Evolutionary conservation across 2,888 invertebrate genomes (phyloP).

Genomic region (Brachycybe producta): DNA sequence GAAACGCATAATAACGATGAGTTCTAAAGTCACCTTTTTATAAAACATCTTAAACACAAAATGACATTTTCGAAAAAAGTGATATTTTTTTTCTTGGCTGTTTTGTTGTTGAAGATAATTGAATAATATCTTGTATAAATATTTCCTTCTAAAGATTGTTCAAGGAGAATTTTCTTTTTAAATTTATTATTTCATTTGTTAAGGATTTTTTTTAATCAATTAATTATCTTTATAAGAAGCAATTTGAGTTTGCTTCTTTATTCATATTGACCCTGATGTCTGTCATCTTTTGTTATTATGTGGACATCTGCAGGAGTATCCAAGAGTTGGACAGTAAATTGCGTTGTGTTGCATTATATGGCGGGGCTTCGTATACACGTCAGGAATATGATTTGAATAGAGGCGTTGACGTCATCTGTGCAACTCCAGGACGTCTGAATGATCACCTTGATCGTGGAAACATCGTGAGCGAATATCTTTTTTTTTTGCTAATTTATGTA

Average conservation of each 20-base stretch:
- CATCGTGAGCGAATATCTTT: slow-evolving; percentile 7
- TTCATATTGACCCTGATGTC: too few relatives aligned
- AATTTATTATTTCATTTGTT: not conserved
- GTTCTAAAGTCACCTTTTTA: too few relatives aligned
- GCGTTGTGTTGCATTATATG: slow-evolving; percentile 14
- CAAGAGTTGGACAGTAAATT: slow-evolving; percentile 11
- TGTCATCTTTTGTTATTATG: too few relatives aligned
- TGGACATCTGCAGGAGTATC: slow-evolving; percentile 12
- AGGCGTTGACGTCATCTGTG: slow-evolving; percentile 17
- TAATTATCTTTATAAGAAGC: too few relatives aligned
- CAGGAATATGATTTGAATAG: slow-evolving; percentile 6
- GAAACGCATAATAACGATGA: too few relatives aligned
- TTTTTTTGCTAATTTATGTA: too few relatives aligned
- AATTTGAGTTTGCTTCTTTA: too few relatives aligned
- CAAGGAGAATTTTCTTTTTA: not conserved
- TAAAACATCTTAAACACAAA: too few relatives aligned
- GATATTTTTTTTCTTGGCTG: too few relatives aligned
- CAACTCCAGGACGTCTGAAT: slow-evolving; percentile 15
- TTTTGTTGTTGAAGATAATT: too few relatives aligned
- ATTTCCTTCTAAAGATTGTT: not conserved
- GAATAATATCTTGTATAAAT: too few relatives aligned
- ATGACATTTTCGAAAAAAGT: too few relatives aligned
- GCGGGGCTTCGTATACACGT: slow-evolving; percentile 13
- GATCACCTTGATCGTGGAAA: slow-evolving; percentile 14
- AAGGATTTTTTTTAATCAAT: not conserved